Percentiles rank a stretch among this genome's conserved stretches.
Conservation (phyloP, 2,888 invertebrate species). For the Physocephala rufipes region DNA sequence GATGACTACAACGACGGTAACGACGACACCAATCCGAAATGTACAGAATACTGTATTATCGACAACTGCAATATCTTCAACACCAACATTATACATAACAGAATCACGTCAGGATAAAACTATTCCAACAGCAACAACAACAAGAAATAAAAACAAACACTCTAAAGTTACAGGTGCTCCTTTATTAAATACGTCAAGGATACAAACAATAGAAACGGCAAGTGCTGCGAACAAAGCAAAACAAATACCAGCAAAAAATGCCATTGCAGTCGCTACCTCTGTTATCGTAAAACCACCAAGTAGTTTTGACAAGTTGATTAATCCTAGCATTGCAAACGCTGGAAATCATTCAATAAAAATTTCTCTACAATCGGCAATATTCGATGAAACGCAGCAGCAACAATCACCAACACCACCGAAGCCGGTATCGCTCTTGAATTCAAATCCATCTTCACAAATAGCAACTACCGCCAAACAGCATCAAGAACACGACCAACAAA, state of each 20-base stretch:
- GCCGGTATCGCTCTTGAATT: slow-evolving; percentile 13
- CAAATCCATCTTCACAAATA: slow-evolving; percentile 27
- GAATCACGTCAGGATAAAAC: slow-evolving; percentile 7
- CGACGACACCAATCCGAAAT: slow-evolving; percentile 42
- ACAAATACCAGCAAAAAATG: slow-evolving; percentile 30
- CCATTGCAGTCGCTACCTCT: slow-evolving; percentile 57
- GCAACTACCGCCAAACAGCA: slow-evolving; percentile 33
- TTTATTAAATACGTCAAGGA: slow-evolving; percentile 9
- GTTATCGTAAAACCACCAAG: slow-evolving; percentile 61
- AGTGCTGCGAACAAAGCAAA: slow-evolving; percentile 31
- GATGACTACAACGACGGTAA: slow-evolving; percentile 48
- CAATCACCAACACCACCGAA: slow-evolving; percentile 46
- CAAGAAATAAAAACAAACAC: slow-evolving; percentile 24
- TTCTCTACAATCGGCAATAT: slow-evolving; percentile 38
- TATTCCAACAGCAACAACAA: slow-evolving; percentile 49
- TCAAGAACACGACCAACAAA: too few species aligned
- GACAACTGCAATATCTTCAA: slow-evolving; percentile 41
- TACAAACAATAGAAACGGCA: background rate
- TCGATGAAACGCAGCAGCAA: slow-evolving; percentile 36
- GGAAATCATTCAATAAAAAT: slow-evolving; percentile 41
- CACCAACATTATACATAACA: too few species aligned
- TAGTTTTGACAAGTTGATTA: slow-evolving; percentile 46
- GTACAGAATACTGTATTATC: slow-evolving; percentile 46
- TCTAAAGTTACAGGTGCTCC: slow-evolving; percentile 17
- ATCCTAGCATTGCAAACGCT: slow-evolving; percentile 45